Percentiles rank a stretch among this genome's conserved stretches.
phyloP scores from a whole-genome alignment of 2,888 invertebrate genomes.

The Drosophila anomelani region DNA sequence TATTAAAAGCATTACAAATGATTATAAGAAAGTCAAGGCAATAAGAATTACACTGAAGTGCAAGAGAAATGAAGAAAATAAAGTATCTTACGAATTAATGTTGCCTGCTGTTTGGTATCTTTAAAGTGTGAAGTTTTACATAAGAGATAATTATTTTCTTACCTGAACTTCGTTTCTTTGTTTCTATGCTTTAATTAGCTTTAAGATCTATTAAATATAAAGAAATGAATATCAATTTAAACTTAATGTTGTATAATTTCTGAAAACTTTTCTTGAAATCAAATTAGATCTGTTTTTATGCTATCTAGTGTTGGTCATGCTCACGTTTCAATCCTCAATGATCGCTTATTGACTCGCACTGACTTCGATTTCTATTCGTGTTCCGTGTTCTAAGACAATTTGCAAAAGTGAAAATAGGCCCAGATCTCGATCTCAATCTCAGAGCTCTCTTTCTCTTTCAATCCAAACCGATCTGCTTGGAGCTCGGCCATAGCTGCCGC shows the following conservation, averaged over 20 bases:
- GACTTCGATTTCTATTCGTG: conserved; percentile 63
- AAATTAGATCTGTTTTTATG: background rate
- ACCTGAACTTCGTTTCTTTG: too few relatives aligned
- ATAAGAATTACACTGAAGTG: conserved; percentile 8
- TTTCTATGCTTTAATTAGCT: too few relatives aligned
- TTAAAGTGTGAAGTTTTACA: background rate
- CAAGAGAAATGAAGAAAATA: background rate
- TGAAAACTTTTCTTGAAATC: background rate
- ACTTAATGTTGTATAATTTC: too few relatives aligned
- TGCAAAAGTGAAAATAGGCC: conserved; percentile 75
- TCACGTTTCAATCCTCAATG: conserved; percentile 40
- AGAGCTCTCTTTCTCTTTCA: conserved; percentile 32
- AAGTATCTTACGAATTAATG: background rate
- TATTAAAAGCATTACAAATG: conserved; percentile 29
- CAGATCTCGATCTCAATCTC: conserved; percentile 32
- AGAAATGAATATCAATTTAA: too few relatives aligned
- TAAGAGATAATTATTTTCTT: background rate
- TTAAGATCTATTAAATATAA: too few relatives aligned
- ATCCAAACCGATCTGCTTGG: background rate
- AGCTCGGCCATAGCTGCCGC: conserved; percentile 5
- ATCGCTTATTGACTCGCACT: conserved; percentile 44
- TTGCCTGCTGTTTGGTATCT: background rate
- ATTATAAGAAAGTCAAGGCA: conserved; percentile 4
- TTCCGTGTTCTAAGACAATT: conserved; percentile 59
- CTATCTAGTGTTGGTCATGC: conserved; percentile 28